Base-by-base conservation (phyloP, 1,140 invertebrate species). In the Melanaphis sacchari region DNA sequence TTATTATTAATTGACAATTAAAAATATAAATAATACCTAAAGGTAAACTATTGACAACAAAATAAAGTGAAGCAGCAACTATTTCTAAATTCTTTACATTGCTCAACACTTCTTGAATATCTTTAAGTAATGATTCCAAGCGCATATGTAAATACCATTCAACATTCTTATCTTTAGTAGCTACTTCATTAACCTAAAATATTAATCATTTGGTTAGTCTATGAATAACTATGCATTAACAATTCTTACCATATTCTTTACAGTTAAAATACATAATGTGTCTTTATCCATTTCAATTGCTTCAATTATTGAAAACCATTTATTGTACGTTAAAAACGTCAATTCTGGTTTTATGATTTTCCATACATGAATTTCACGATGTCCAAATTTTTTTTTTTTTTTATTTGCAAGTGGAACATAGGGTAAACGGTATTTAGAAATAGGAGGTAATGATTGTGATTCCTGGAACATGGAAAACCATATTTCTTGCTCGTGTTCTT, bases 351-450 rank as follows among this genome's bases (percentile, higher is more conserved):
- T 94, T 76, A 93, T 66, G 43, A 94, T 84, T 89, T 93, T 93
- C 91, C 91, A 93, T 21, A 31, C n/a, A 26, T 54, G 81, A 22
- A 93, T 84, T 93, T 93, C 91, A 54, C 91, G 91, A 93, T 93
- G 76, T 76, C 94, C 94, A 94, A 93, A 84, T 52, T 59, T 94
- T 40, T 90, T 76, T 38, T 90, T 76, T 54, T 90, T 91, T 66
- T 66, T 90, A 59, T 91, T 94, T 88, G 93, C 76, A 88, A 85
- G 81, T 91, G 76, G 89, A 36, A 94, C 52, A 85, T 93, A 94
- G 6, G 95, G 95, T 26, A 96, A 94, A 91, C 95, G 94, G 94
- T 95, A 96, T 85, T 95, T 94, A 24, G 95, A 94, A 88, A 96
- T 95, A 36, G 94, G 31, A 49, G 95, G 95, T 52, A 96, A 93